Conservation (phyloP, 2,888 invertebrate genomes). For the Gerris lacustris region DNA sequence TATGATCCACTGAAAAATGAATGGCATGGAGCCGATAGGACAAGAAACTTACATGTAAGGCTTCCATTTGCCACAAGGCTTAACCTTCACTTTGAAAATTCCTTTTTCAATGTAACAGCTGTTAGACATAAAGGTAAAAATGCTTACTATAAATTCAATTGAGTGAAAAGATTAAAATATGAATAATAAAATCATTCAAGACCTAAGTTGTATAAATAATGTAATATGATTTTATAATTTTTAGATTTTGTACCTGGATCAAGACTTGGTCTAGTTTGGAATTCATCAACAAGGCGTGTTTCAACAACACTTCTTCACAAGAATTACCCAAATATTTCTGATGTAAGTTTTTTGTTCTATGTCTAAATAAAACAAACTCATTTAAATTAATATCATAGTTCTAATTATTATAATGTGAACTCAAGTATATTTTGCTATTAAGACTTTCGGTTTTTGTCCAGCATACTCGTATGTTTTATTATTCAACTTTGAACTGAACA, state of each 20-base stretch:
- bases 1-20: slow-evolving; percentile 53
- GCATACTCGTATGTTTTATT: no score
- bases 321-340: slow-evolving; percentile 23
- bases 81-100: slow-evolving; percentile 25
- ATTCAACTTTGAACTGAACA: no score
- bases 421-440: no score
- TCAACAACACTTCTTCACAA: slow-evolving; percentile 23
- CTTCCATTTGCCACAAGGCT: slow-evolving; percentile 32
- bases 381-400: no score
- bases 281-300: slow-evolving; percentile 29
- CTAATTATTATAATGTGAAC: no score
- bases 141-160: background rate
- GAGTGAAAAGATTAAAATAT: background rate
- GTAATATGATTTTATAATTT: no score
- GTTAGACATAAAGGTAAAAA: slow-evolving; percentile 29
- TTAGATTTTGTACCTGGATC: slow-evolving; percentile 31
- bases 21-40: slow-evolving; percentile 53
- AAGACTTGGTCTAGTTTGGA: slow-evolving; percentile 31
- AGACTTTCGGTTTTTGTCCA: no score
- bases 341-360: slow-evolving; percentile 19
- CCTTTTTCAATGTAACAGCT: slow-evolving; percentile 29
- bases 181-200: background rate
- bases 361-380: no score
- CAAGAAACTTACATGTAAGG: slow-evolving; percentile 49
- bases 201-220: no score